Evolutionary conservation across 2,113 vertebrate species (phyloP), one percentile per base, ranked within the genome.

Genomic region (Muntiacus reevesi): DNA sequence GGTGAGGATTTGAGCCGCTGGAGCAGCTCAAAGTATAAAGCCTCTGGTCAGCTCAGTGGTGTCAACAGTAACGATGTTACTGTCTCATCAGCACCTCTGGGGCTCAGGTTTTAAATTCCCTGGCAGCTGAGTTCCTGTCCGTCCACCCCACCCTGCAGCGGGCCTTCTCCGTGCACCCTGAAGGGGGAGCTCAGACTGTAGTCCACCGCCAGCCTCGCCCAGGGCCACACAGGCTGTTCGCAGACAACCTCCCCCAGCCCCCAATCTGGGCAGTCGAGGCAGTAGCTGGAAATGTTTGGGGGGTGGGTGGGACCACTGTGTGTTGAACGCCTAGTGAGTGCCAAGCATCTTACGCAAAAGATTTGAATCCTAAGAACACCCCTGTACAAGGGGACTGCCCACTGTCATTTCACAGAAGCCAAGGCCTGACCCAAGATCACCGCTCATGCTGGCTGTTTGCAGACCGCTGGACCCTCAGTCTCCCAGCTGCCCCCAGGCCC

Each of bases 111-210:
- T 36, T 12, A 6, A 12, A 19, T 5, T 30, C 74, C 64, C 60
- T 6, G 36, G 50, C 8, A 6, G 30, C 60, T n/a, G 16, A 0
- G 6, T 6, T 36, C 54, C 33, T 28, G 43, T n/a, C 64, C 45
- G 7, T 2, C 0, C 9, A 43, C 27, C 11, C 2, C 9, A n/a
- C 17, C 17, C 11, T 71, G 4, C 3, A 2, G 13, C 8, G 4
- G 30, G 45, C 43, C 47, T 3, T 1, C 71, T 6, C 9, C 5
- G 11, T 27, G 6, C 57, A 15, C 45, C 4, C 28, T 14, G 45
- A 33, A 64, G 17, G 8, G 16, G 36, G 36, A 47, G 28, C 47
- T 14, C 10, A 25, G 0, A 1, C 47, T 0, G 7, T 43, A 14
- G 0, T 7, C 59, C 60, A 30, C 33, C 5, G 1, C 57, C 45